These are phyloP conservation scores for Hemichromis elongatus DNA, from an alignment of 2,113 vertebrate species.

Conservation along the genomic window DNA sequence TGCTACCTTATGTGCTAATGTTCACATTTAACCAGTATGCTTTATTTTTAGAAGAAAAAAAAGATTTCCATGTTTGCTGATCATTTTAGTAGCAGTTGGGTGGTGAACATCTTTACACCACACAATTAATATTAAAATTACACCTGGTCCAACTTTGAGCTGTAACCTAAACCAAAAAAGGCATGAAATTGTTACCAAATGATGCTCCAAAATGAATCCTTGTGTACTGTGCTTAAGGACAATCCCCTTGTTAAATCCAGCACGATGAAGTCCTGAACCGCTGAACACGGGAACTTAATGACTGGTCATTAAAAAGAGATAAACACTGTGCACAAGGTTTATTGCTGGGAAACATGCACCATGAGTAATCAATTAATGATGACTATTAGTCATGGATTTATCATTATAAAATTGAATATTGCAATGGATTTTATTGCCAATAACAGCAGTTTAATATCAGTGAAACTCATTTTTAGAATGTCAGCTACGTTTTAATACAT, in stretches of 20 bases:
- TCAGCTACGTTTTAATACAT: constrained; percentile 6
- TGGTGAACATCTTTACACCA: background rate
- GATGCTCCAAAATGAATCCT: background rate
- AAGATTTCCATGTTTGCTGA: background rate
- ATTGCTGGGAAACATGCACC: background rate
- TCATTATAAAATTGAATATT: background rate
- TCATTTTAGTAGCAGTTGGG: background rate
- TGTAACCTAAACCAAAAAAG: background rate
- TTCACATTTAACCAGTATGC: no score
- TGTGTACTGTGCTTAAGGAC: background rate
- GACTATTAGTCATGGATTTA: constrained; percentile 31
- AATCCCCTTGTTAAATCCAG: background rate
- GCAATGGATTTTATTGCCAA: background rate
- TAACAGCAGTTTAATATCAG: constrained; percentile 38
- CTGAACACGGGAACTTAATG: background rate
- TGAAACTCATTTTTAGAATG: constrained; percentile 36
- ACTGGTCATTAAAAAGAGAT: constrained; percentile 33
- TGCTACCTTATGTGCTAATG: no score
- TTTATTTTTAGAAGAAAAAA: background rate
- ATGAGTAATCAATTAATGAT: constrained; percentile 31
- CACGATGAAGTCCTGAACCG: constrained; percentile 1
- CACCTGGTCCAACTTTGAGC: background rate
- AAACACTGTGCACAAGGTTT: background rate
- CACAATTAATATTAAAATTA: background rate
- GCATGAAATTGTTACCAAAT: background rate